Percentiles rank a stretch among this genome's conserved stretches.
These are phyloP conservation scores for Erebia palarica DNA, from an alignment of 2,888 invertebrate species.

Conservation along the genomic window DNA sequence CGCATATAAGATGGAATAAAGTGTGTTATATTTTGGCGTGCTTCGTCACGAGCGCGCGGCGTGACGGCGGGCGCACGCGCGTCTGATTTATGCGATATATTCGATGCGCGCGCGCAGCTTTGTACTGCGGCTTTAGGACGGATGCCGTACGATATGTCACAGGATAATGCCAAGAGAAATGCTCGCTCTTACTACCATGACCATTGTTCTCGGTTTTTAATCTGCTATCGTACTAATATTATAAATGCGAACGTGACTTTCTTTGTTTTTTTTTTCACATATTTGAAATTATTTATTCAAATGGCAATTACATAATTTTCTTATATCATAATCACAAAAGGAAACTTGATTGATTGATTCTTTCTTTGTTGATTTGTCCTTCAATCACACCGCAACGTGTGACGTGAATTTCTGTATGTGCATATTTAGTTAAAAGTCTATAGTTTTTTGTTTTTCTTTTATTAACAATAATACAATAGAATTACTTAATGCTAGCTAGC, in stretches of 20 bases:
- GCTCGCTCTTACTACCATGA: conserved; percentile 15
- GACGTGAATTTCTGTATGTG: no score
- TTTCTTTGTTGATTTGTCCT: no score
- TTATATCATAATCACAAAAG: no score
- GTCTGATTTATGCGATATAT: conserved; percentile 55
- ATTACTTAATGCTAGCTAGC: no score
- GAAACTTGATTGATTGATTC: no score
- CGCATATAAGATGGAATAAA: conserved; percentile 25
- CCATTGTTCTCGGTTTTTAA: neutral
- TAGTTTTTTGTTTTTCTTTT: no score
- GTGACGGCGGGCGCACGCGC: conserved; percentile 55
- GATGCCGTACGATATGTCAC: conserved; percentile 48
- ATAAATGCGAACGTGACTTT: neutral
- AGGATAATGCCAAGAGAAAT: conserved; percentile 43
- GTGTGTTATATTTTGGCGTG: conserved; percentile 37
- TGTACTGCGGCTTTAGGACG: conserved; percentile 42
- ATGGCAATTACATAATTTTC: no score
- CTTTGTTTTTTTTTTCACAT: no score
- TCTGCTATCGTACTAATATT: neutral
- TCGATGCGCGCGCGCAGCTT: conserved; percentile 43
- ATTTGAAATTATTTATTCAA: no score
- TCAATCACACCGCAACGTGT: no score
- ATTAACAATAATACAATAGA: no score
- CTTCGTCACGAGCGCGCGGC: conserved; percentile 36
- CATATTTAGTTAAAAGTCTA: no score